Evolutionary conservation across 2,888 invertebrate genomes (phyloP), one percentile per base, ranked within the genome.

Genomic region (Phorcus lineatus): DNA sequence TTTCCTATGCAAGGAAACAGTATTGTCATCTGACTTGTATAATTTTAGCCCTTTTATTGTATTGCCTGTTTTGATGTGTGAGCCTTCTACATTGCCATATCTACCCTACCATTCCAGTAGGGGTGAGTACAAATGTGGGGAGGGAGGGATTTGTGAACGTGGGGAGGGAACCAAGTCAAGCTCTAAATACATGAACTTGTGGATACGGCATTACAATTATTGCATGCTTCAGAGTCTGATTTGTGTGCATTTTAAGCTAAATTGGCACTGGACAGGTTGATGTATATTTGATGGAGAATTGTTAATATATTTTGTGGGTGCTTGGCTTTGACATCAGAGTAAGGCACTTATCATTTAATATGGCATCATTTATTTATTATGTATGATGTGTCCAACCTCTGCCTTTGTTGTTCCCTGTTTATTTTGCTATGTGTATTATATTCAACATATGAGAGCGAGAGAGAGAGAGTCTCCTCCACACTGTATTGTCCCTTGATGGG

Each of bases 1-100:
- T 36, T 70, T 70, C 70, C 70, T 70, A 70, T 70, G 70, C 70
- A 70, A 70, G 36, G 70, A 36, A 70, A 70, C 36, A 70, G 70
- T 70, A 70, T 70, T 70, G 31, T 28, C 36, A 31, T 36, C 70
- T 70, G n/a, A 28, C n/a, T 70, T 22, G 57, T 70, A n/a, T 24
- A 11, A 36, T 70, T 70, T 70, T 70, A 70, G 11, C 36, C 70
- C 28, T 70, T 31, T 70, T 70, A 62, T 28, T 70, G 28, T 70
- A 36, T 70, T 70, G 70, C 70, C 36, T n/a, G 17, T 19, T 70
- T 70, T 70, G 19, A 70, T 70, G 7, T 36, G 40, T 40, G 17
- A 19, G 4, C 24, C 70, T 31, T 36, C 31, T 31, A 62, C 62
- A 62, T 16, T 62, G 62, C 24, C 62, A 62, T 62, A 70, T 40